Conservation (phyloP, 1,140 invertebrate genomes). For the Scaptomyza montana region DNA sequence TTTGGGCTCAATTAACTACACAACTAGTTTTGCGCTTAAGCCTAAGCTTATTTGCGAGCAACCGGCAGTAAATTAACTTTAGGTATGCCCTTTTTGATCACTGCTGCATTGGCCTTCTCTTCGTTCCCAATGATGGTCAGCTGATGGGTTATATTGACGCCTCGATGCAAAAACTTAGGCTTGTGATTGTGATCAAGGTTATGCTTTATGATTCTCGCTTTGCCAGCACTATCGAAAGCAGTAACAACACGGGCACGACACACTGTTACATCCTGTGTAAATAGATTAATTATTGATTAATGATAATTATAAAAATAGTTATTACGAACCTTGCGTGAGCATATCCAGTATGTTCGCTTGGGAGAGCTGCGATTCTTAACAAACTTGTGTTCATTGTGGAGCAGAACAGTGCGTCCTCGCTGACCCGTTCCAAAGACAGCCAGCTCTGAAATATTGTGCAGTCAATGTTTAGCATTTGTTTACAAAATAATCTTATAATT, state of each 20-base stretch:
- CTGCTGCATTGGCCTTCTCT: background rate
- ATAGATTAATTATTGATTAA: background rate
- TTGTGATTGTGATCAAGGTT: constrained; percentile 76
- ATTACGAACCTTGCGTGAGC: constrained; percentile 69
- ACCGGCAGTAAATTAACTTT: constrained; percentile 19
- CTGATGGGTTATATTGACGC: constrained; percentile 38
- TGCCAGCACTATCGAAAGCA: constrained; percentile 55
- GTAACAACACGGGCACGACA: constrained; percentile 78
- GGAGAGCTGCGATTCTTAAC: constrained; percentile 77
- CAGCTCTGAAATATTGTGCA: constrained; percentile 60
- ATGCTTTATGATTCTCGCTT: constrained; percentile 67
- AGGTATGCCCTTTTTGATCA: constrained; percentile 45
- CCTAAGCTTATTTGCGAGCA: constrained; percentile 32
- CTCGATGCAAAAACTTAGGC: constrained; percentile 58
- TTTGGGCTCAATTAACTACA: constrained; percentile 6
- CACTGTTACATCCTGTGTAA: constrained; percentile 69
- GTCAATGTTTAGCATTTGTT: background rate
- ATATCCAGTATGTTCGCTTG: constrained; percentile 81
- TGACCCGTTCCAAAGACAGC: constrained; percentile 77
- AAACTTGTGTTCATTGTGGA: constrained; percentile 72
- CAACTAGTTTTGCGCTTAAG: constrained; percentile 16
- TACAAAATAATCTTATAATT: background rate
- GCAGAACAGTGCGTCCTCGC: constrained; percentile 70
- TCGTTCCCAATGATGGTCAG: constrained; percentile 36
- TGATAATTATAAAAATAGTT: background rate